Conservation (phyloP, 1,140 invertebrate species). For the Panulirus ornatus region DNA sequence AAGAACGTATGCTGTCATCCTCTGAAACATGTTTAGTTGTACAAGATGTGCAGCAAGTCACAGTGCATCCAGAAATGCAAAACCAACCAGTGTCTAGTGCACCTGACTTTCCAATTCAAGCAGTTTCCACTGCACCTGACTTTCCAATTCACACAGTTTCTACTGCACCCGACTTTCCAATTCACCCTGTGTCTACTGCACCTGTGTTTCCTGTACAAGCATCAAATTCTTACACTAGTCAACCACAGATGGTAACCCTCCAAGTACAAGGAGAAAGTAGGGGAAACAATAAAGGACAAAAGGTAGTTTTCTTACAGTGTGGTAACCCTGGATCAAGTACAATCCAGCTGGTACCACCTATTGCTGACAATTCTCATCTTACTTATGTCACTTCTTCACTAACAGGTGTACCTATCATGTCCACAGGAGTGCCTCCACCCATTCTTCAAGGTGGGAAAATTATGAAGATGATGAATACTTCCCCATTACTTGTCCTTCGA, state of each 20-base stretch:
- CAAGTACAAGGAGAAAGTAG: constrained; percentile 48
- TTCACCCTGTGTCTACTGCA: no score
- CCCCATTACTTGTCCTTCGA: constrained; percentile 44
- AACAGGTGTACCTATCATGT: constrained; percentile 65
- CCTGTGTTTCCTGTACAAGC: constrained; percentile 8
- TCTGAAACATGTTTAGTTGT: constrained; percentile 57
- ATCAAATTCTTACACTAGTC: constrained; percentile 10
- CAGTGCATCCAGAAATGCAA: constrained; percentile 19
- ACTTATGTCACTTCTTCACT: constrained; percentile 60
- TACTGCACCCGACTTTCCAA: no score
- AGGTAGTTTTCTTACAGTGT: constrained; percentile 63
- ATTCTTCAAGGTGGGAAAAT: constrained; percentile 50
- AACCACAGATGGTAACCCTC: constrained; percentile 46
- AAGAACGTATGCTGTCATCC: constrained; percentile 32
- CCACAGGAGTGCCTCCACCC: constrained; percentile 61
- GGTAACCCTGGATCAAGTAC: constrained; percentile 49
- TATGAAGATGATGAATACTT: constrained; percentile 56
- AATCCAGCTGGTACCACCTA: constrained; percentile 56
- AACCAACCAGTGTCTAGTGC: background rate
- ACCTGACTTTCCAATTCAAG: constrained; percentile 11
- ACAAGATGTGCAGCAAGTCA: constrained; percentile 42
- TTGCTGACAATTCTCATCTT: constrained; percentile 50
- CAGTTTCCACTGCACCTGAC: background rate
- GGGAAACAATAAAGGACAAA: constrained; percentile 23
- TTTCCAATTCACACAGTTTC: no score